Evolutionary conservation across 2,113 vertebrate species (phyloP), one percentile per base, ranked within the genome.

Genomic region (Climacteris rufus): DNA sequence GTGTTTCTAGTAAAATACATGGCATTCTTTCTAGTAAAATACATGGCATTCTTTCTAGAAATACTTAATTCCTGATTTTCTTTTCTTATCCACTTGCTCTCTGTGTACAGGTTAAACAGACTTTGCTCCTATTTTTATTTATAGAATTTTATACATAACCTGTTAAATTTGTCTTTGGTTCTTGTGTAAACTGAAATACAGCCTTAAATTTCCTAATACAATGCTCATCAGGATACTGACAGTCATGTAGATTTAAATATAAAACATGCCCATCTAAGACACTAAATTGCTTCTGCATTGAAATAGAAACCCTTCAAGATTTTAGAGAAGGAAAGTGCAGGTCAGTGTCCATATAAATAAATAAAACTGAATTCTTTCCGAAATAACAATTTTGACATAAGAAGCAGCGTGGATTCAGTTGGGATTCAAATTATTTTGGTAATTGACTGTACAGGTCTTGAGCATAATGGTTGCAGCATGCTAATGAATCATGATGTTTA

Each of bases 1-100:
- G 52, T 94, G 83, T 97, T 98, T 97, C 89, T 97, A 96, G 97
- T 97, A 96, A 97, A 97, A 96, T 89, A 96, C 90, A 96, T 97
- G 89, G 44, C 52, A 92, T 94, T 97, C 97, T 97, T 98, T 83
- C 30, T 95, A 96, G 87, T n/a, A n/a, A n/a, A 97, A 96, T 89
- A 96, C 90, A 96, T 97, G 89, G 44, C 52, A 92, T 94, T 97
- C 97, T 97, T 98, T 83, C 30, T 95, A 96, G 87, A 90, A 95
- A 39, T 95, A 96, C 85, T 66, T 96, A 82, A 93, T 92, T 97
- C 96, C 92, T 93, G 74, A 97, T 95, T 98, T 97, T 96, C 72
- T 97, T 96, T 97, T 96, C 93, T 90, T 97, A 94, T 5, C 87
- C 45, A 87, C 81, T 71, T 96, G 50, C 54, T 96, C 56, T 96